Evolutionary conservation across 2,888 invertebrate genomes (phyloP), one percentile per base, ranked within the genome.

Genomic region (Atethmia centrago): DNA sequence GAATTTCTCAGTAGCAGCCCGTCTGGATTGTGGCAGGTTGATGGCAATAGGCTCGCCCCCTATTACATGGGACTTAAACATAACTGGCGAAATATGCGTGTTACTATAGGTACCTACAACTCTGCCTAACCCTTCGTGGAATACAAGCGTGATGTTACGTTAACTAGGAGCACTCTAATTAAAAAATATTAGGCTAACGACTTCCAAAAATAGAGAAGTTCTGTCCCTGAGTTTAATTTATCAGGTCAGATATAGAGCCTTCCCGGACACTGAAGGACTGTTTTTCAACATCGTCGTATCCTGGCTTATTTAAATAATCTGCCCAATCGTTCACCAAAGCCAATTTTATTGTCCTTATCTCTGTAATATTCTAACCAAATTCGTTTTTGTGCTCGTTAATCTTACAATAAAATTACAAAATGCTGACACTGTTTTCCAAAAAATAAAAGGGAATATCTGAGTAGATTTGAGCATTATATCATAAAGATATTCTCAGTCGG

Each of bases 371-470:
- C 55, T 25, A 28, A 51, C 47, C n/a, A 53, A 71, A 25, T 62
- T 80, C n/a, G 51, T 83, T 68, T 69, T 83, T 82, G 12, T 65
- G 16, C 64, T 65, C 61, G 66, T 80, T 84, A 71, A 84, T 84
- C 80, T 71, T 64, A 53, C 36, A 45, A 61, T 59, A 40, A 70
- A 79, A 64, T 72, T 64, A 71, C 55, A 61, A 64, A 77, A 55
- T 8, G 16, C 53, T 65, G 59, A 68, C 47, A 80, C 47, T 45
- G 61, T 64, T 53, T 61, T 21, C 59, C 42, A 73, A 74, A 74
- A 78, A 75, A 77, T 63, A 67, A 59, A 67, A 56, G 12, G 9
- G 42, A 77, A 84, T 73, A 71, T 74, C 71, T 58, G 64, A 72
- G 55, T 49, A 51, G 62, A 65, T 70, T 87, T 42, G 47, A 74